Percentiles rank a stretch among this genome's conserved stretches.
Conservation (phyloP, 2,113 vertebrate genomes). For the Malurus elegans region DNA sequence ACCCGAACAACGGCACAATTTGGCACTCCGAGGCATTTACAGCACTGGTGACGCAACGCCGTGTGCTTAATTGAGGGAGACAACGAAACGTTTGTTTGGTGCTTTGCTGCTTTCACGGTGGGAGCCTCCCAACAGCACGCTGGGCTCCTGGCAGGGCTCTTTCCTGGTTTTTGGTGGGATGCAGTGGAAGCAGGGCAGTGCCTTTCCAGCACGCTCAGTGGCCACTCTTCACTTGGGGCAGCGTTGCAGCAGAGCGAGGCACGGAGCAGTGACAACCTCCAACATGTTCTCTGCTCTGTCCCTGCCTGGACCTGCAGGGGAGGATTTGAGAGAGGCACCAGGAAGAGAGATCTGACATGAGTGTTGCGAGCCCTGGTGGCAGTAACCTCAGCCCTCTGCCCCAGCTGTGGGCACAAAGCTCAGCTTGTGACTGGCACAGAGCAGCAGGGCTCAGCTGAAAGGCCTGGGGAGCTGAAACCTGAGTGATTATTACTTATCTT, state of each 20-base stretch:
- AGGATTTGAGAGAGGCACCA: background rate
- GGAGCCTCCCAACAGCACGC: background rate
- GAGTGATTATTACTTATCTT: background rate
- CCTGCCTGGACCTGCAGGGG: constrained; percentile 14
- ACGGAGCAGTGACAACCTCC: background rate
- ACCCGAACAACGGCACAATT: background rate
- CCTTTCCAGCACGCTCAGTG: background rate
- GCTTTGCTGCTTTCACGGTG: background rate
- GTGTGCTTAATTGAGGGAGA: background rate
- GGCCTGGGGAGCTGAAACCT: background rate
- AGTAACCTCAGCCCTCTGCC: background rate
- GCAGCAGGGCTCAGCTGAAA: background rate
- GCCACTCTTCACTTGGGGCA: background rate
- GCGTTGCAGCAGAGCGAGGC: accelerated
- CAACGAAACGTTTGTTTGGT: background rate
- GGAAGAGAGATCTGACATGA: background rate
- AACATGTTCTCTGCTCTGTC: background rate
- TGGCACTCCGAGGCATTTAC: background rate
- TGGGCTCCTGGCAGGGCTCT: background rate
- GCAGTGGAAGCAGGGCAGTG: background rate
- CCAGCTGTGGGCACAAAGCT: background rate
- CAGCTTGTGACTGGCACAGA: background rate
- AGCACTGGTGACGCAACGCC: background rate
- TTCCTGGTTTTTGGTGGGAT: background rate
- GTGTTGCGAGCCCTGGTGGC: background rate